phyloP scores from a whole-genome alignment of 2,888 invertebrate genomes.

The Zootermopsis nevadensis region DNA sequence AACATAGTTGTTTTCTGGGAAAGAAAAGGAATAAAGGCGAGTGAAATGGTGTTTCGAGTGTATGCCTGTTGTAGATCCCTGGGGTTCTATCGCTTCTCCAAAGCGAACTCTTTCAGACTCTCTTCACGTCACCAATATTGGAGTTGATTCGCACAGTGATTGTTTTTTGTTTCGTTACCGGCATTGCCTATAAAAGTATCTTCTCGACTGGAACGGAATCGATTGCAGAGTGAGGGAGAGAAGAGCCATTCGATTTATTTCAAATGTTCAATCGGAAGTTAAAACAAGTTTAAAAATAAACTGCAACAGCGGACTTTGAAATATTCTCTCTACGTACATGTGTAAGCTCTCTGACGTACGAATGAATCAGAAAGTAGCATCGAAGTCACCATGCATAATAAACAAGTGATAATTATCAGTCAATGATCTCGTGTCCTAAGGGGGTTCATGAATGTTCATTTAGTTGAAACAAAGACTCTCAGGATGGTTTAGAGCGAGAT shows the following conservation, averaged over 20 bases:
- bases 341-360: background rate
- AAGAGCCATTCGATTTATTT: slow-evolving; percentile 48
- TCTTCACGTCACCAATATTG: slow-evolving; percentile 50
- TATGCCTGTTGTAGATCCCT: slow-evolving; percentile 38
- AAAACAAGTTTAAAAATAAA: slow-evolving; percentile 49
- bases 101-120: slow-evolving; percentile 45
- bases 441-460: background rate
- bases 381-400: background rate
- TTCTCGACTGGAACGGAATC: slow-evolving; percentile 47
- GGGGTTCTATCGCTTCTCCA: slow-evolving; percentile 45
- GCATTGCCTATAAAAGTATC: slow-evolving; percentile 46
- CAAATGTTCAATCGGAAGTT: slow-evolving; percentile 48
- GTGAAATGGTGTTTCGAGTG: slow-evolving; percentile 1
- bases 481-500: too few species aligned
- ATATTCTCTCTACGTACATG: background rate
- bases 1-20: slow-evolving; percentile 3
- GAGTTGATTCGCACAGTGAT: slow-evolving; percentile 47
- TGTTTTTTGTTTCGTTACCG: slow-evolving; percentile 48
- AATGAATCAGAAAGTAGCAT: background rate
- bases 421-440: background rate
- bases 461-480: too few species aligned
- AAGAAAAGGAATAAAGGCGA: slow-evolving; percentile 26
- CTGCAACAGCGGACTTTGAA: slow-evolving; percentile 17
- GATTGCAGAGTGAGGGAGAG: slow-evolving; percentile 36
- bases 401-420: background rate